Evolutionary conservation across 2,113 vertebrate species (phyloP), one percentile per base, ranked within the genome.

Genomic region (Panthera tigris): DNA sequence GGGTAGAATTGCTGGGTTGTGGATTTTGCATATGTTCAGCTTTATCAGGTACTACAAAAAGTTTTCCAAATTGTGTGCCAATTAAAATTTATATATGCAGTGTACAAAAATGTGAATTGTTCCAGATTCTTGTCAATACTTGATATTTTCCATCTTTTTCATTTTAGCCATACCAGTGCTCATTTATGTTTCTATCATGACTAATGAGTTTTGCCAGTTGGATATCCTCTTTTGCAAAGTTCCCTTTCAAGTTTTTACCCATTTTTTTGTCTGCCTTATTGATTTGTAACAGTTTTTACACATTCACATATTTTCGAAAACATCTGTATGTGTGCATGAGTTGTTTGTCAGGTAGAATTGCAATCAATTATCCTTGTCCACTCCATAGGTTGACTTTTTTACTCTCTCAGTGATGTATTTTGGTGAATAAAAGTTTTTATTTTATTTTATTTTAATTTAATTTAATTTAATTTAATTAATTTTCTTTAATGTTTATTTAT

Each of bases 281-380:
- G 48, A 69, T 68, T 66, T 73, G 33, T 82, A 63, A 55, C 10
- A 80, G 18, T 57, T 92, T 94, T 91, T 69, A 71, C 16, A 78
- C 29, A 3, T 78, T 93, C 36, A 39, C 18, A 7, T 55, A 27
- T 52, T 82, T 63, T 94, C 19, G 36, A 95, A 83, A 36, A 61
- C 13, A 9, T 29, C 0, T 45, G 0, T 41, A 1, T 19, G 1
- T 45, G 12, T 45, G 6, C 48, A 3, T 18, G 2, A 25, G 3
- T 71, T 12, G 33, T 83, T 50, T 57, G 8, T 79, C 57, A 79
- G 27, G 31, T 48, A 52, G 16, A 93, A 11, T 57, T 52, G 11
- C 6, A 50, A 66, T 31, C 6, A 50, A 71, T 31, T 82, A 61
- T 39, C 33, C 73, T 78, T 61, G 21, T 10, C 8, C 19, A 13